Conservation (phyloP, 2,888 invertebrate species). For the Megalurothrips usitatus region DNA sequence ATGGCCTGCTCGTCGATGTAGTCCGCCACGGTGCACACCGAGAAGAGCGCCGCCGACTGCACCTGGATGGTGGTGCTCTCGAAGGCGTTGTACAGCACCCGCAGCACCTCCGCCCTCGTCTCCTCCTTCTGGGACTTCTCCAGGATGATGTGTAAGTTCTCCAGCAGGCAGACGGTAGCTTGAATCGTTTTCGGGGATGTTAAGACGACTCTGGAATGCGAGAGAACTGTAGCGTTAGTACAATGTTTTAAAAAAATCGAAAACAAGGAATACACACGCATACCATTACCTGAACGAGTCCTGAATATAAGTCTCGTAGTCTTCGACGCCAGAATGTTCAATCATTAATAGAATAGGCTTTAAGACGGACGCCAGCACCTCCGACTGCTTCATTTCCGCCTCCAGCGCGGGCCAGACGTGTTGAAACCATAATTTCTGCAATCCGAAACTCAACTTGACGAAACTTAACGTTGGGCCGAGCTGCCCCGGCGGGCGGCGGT, state of each 20-base stretch:
- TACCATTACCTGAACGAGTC: constrained; percentile 79
- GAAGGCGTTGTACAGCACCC: constrained; percentile 79
- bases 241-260: background rate
- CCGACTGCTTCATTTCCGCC: constrained; percentile 77
- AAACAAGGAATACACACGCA: constrained; percentile 22
- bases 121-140: constrained; percentile 80
- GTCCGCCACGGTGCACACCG: constrained; percentile 78
- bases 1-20: constrained; percentile 78
- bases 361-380: constrained; percentile 79
- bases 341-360: constrained; percentile 79
- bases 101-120: constrained; percentile 74
- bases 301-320: constrained; percentile 75
- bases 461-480: too few relatives aligned
- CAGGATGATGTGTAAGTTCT: constrained; percentile 83
- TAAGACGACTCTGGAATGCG: constrained; percentile 60
- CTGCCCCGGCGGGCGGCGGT: too few relatives aligned
- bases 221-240: background rate
- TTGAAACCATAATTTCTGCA: constrained; percentile 92
- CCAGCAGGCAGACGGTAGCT: constrained; percentile 81
- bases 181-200: constrained; percentile 74
- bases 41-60: constrained; percentile 83
- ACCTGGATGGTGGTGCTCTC: constrained; percentile 82
- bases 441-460: constrained; percentile 38
- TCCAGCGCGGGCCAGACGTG: constrained; percentile 88
- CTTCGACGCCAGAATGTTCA: constrained; percentile 70